Evolutionary conservation across 2,888 invertebrate genomes (phyloP), one percentile per base, ranked within the genome.

Genomic region (Apeira syringaria): DNA sequence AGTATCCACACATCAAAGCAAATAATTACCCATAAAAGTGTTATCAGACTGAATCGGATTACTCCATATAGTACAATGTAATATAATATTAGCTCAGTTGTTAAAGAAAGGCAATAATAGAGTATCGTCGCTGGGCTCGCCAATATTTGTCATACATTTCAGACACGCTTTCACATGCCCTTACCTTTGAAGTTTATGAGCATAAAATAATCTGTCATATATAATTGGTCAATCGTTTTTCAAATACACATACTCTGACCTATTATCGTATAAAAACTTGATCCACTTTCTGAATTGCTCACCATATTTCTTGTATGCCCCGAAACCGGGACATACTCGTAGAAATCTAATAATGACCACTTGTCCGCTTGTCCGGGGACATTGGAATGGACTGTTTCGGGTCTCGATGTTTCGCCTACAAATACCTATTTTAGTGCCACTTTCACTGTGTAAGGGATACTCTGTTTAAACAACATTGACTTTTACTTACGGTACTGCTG

Each of bases 381-480:
- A 59, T 50, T 49, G 53, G 42, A 61, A 56, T 56, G 57, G 61
- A 50, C 60, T 62, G 53, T 60, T 61, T 59, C 57, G 53, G 56
- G 60, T 64, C 68, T 67, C 65, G 64, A 59, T 67, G 58, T 59
- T 63, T 63, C 58, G 51, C 58, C 63, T 56, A 63, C 74, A 72
- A 73, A 74, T 76, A n/a, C n/a, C n/a, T n/a, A 75, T 74, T 74
- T 71, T 59, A 64, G 59, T 57, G 63, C 59, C 60, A 67, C 64
- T 59, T 55, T 52, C 42, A 40, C 41, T 25, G 33, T 38, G 35
- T 54, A 33, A 45, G 44, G 30, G 18, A 47, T 49, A 43, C 43
- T 17, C 29, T 13, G 45, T 45, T 39, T 30, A 46, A 45, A 45
- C 33, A 42, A 31, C 18, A 38, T 33, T 31, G 15, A 10, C 41